These are phyloP conservation scores for Xerus inauris DNA, from an alignment of 2,113 vertebrate genomes.

Conservation along the genomic window DNA sequence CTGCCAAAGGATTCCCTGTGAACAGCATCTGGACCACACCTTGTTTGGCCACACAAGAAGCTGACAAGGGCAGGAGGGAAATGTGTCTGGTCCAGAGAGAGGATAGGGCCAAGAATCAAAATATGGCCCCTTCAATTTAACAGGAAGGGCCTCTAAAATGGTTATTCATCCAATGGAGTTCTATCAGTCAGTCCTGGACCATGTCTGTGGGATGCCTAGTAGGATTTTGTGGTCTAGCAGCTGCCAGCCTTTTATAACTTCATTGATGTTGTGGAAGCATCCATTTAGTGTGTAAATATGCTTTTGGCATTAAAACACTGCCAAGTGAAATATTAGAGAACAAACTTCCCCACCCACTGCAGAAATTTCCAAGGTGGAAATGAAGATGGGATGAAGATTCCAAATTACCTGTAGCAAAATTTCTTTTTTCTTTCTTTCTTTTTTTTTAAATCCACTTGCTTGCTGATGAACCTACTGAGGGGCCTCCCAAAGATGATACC, in stretches of 20 bases:
- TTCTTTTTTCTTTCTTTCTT: background rate
- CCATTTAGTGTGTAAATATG: slow-evolving; percentile 26
- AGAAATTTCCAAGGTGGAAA: slow-evolving; percentile 55
- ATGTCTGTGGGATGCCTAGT: background rate
- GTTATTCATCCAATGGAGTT: background rate
- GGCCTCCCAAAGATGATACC: slow-evolving; percentile 12
- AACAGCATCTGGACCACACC: slow-evolving; percentile 65
- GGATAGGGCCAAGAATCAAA: slow-evolving; percentile 18
- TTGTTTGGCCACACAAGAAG: slow-evolving; percentile 43
- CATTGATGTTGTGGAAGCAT: background rate
- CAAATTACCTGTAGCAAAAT: slow-evolving; percentile 55
- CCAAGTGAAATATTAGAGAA: slow-evolving; percentile 51
- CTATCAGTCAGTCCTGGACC: background rate
- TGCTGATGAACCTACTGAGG: slow-evolving; percentile 23
- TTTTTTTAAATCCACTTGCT: background rate
- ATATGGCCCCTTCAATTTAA: background rate
- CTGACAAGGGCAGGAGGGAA: slow-evolving; percentile 16
- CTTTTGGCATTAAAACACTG: slow-evolving; percentile 30
- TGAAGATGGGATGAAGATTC: background rate
- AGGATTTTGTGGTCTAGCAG: slow-evolving; percentile 47
- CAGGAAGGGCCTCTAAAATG: background rate
- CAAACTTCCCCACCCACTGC: slow-evolving; percentile 49
- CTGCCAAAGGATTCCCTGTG: background rate
- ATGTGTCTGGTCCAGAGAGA: background rate
- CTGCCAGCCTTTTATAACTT: slow-evolving; percentile 48